Conservation (phyloP, 2,797 vertebrate species). For the Lepilemur ruficaudatus region DNA sequence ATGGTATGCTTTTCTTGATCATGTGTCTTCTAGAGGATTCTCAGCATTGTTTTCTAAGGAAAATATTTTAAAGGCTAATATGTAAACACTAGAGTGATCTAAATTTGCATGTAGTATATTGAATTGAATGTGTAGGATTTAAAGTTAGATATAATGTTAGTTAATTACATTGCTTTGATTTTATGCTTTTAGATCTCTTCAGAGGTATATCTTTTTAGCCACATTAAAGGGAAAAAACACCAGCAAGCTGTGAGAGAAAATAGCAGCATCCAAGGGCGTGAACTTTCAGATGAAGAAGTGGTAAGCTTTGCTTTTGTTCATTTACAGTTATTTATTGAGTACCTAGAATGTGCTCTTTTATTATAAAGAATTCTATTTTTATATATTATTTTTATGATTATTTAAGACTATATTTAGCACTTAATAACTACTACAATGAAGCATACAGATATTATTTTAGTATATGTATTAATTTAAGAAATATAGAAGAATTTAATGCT, state of each 20-base stretch:
- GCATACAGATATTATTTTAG: not conserved
- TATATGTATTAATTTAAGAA: not conserved
- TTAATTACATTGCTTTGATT: not conserved
- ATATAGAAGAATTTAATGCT: not conserved
- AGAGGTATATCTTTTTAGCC: slow-evolving; percentile 99
- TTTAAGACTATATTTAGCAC: not conserved
- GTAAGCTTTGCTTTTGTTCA: slow-evolving; percentile 84
- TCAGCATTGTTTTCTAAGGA: not conserved
- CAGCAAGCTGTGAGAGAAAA: slow-evolving; percentile 98
- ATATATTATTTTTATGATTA: not conserved
- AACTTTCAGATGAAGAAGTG: slow-evolving; percentile 99
- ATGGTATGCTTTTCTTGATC: not conserved
- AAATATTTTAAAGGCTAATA: not conserved
- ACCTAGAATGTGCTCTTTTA: not conserved
- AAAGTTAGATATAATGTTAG: not conserved
- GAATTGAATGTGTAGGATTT: not conserved
- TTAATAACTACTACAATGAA: not conserved
- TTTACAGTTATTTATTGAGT: not conserved
- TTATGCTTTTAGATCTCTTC: slow-evolving; percentile 93
- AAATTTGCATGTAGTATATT: not conserved
- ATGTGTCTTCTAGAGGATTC: not conserved
- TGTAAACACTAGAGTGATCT: not conserved
- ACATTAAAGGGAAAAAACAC: slow-evolving; percentile 97
- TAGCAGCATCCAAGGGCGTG: slow-evolving; percentile 98
- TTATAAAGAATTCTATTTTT: not conserved